These are phyloP conservation scores for Diloba caeruleocephala DNA, from an alignment of 2,888 invertebrate genomes.

Conservation along the genomic window DNA sequence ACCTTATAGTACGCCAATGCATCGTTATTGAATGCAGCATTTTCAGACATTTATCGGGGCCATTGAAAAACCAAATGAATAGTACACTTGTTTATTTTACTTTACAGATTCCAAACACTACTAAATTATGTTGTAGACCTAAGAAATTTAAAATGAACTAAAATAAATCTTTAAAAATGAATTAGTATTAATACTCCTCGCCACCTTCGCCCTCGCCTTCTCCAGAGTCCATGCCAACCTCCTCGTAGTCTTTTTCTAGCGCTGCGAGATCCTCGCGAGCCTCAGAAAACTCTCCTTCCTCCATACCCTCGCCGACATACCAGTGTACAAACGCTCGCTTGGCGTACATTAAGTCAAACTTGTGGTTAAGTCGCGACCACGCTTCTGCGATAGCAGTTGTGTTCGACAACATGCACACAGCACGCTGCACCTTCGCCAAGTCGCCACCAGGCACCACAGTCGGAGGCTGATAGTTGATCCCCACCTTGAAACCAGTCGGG, in stretches of 20 bases:
- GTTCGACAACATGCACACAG: constrained; percentile 99
- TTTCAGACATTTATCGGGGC: background rate
- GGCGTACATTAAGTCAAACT: constrained; percentile 98
- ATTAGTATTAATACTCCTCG: constrained; percentile 91
- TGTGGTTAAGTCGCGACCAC: constrained; percentile 98
- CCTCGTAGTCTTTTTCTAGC: constrained; percentile 95
- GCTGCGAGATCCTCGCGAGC: constrained; percentile 91
- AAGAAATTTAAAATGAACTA: constrained; percentile 54
- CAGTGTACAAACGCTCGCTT: constrained; percentile 99
- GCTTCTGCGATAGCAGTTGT: constrained; percentile 99
- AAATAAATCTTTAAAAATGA: constrained; percentile 61
- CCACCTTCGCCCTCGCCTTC: constrained; percentile 94
- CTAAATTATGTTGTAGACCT: constrained; percentile 20
- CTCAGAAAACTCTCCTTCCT: constrained; percentile 96
- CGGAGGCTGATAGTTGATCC: constrained; percentile 96
- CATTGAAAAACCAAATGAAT: background rate
- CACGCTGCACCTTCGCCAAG: constrained; percentile 97
- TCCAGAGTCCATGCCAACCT: constrained; percentile 95
- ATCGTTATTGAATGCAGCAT: too few relatives aligned
- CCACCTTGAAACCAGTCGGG: constrained; percentile 93
- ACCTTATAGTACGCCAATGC: too few relatives aligned
- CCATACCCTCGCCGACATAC: constrained; percentile 96
- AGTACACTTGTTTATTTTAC: constrained; percentile 44
- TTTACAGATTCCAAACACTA: constrained; percentile 25
- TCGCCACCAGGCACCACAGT: constrained; percentile 97